These are phyloP conservation scores for Corythoichthys haematopterus DNA, from an alignment of 2,113 vertebrate species.

Conservation along the genomic window DNA sequence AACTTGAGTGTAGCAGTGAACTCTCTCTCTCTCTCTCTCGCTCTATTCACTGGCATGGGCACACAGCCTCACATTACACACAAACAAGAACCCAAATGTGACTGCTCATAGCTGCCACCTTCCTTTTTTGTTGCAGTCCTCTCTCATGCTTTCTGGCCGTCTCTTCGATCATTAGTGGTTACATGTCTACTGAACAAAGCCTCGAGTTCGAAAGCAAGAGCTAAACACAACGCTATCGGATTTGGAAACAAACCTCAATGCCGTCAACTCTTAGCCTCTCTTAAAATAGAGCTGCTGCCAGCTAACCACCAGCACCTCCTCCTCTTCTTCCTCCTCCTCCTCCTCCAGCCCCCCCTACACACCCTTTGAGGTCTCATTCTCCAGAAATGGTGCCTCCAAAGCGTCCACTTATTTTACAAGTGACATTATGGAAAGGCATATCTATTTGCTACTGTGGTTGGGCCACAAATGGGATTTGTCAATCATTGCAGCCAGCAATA, in stretches of 20 bases:
- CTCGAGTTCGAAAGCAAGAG: neutral
- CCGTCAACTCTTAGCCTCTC: conserved; percentile 31
- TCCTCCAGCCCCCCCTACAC: conserved; percentile 40
- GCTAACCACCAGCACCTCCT: conserved; percentile 48
- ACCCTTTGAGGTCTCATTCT: conserved; percentile 58
- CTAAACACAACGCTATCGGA: conserved; percentile 17
- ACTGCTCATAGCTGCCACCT: no score
- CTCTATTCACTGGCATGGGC: no score
- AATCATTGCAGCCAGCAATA: conserved; percentile 10
- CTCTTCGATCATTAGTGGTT: neutral
- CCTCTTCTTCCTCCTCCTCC: conserved; percentile 30
- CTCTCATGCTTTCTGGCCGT: neutral
- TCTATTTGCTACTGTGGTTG: conserved; percentile 4
- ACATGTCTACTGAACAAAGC: neutral
- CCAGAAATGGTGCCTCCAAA: conserved; percentile 34
- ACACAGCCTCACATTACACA: no score
- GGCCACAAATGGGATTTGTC: neutral
- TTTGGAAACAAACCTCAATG: conserved; percentile 43
- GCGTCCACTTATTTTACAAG: conserved; percentile 34
- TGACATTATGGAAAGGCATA: conserved; percentile 9
- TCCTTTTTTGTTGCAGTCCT: conserved; percentile 5
- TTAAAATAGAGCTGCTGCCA: conserved; percentile 47
- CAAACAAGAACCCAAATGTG: no score
- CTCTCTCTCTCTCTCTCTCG: no score
- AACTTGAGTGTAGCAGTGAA: no score